A percentile compares a stretch with the other conserved stretches of the same genome.
Evolutionary conservation across 2,888 invertebrate genomes (phyloP).

Genomic region (Agelastica alni): DNA sequence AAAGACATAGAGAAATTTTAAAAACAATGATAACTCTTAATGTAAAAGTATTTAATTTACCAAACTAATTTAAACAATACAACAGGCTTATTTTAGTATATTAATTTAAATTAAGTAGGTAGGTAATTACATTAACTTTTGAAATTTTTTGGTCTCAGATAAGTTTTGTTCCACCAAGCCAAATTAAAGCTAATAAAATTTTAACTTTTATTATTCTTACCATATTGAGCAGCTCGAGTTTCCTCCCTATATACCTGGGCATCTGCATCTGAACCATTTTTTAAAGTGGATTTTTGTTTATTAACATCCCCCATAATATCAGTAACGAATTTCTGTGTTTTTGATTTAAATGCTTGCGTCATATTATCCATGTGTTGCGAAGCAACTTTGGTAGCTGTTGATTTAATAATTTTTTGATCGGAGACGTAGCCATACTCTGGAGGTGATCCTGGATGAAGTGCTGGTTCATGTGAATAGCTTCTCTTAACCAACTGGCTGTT

Average conservation of each 20-base stretch:
- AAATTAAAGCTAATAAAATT: too few species aligned
- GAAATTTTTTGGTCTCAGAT: too few species aligned
- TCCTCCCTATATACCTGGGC: constrained; percentile 75
- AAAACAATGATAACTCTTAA: too few species aligned
- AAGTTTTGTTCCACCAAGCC: too few species aligned
- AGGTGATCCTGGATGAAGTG: constrained; percentile 62
- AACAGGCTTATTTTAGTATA: too few species aligned
- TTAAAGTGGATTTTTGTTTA: constrained; percentile 56
- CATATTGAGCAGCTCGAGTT: constrained; percentile 70
- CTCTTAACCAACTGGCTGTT: constrained; percentile 45
- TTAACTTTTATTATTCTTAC: too few species aligned
- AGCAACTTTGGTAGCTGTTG: constrained; percentile 59
- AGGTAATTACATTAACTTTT: too few species aligned
- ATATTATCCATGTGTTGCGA: constrained; percentile 69
- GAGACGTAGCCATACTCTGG: constrained; percentile 64
- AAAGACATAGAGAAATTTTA: too few species aligned
- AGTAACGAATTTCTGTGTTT: constrained; percentile 69
- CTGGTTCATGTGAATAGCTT: constrained; percentile 46
- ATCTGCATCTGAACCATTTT: constrained; percentile 57
- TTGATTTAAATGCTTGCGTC: constrained; percentile 69
- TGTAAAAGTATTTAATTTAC: too few species aligned
- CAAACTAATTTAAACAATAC: too few species aligned
- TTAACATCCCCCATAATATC: constrained; percentile 68
- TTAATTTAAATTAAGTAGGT: too few species aligned
- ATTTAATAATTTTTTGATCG: constrained; percentile 50